Conservation (phyloP, 2,888 invertebrate species). For the Eumacrocentrus americanus region DNA sequence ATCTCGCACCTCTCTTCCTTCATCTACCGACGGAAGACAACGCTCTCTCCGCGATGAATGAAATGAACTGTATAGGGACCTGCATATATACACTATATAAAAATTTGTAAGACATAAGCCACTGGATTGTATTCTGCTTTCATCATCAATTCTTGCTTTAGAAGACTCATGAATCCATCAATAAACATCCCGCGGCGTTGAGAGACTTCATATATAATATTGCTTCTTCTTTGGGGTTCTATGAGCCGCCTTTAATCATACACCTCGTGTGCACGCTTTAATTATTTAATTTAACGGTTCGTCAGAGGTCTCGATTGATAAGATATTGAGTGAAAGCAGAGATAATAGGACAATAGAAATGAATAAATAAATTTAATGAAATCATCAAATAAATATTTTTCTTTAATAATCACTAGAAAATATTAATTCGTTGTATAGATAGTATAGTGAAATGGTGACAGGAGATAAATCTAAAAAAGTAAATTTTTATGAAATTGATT, state of each 20-base stretch:
- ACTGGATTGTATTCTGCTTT: constrained; percentile 18
- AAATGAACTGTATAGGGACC: too few relatives aligned
- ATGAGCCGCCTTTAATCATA: constrained; percentile 21
- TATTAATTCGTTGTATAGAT: too few relatives aligned
- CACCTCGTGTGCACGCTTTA: constrained; percentile 6
- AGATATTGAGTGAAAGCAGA: not conserved
- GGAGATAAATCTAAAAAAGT: too few relatives aligned
- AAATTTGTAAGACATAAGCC: not conserved
- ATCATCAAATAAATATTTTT: too few relatives aligned
- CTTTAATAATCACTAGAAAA: too few relatives aligned
- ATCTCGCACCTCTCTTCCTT: constrained; percentile 37
- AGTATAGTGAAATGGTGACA: too few relatives aligned
- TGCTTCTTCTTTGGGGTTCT: not conserved
- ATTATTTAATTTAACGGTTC: constrained; percentile 18
- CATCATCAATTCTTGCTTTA: constrained; percentile 10
- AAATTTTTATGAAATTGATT: too few relatives aligned
- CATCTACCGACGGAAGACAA: constrained; percentile 11
- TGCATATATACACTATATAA: too few relatives aligned
- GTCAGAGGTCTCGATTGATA: not conserved
- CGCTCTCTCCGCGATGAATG: too few relatives aligned
- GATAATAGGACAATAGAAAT: not conserved
- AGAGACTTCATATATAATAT: not conserved
- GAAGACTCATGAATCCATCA: constrained; percentile 15
- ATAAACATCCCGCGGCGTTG: constrained; percentile 23
- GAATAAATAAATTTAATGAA: not conserved